Conservation (phyloP, 2,888 invertebrate species). For the Conomelus anceps region DNA sequence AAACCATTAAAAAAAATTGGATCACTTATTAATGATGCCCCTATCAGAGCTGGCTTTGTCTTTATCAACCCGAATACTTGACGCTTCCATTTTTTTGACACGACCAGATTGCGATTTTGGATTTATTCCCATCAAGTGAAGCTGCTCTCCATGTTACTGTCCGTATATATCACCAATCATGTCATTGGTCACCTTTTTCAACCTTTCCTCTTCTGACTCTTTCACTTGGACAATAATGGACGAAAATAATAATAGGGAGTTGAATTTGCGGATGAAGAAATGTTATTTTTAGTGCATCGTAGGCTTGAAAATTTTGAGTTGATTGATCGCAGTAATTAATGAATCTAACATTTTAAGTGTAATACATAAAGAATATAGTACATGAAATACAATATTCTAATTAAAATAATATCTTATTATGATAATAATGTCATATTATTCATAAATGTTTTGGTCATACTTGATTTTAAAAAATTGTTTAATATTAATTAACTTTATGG, state of each 20-base stretch:
- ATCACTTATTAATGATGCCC: neutral
- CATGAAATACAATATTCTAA: too few relatives aligned
- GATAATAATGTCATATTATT: too few relatives aligned
- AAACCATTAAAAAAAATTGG: neutral
- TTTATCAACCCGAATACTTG: neutral
- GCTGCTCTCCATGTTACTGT: neutral
- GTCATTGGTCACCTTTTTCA: neutral
- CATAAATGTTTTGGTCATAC: too few relatives aligned
- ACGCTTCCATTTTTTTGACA: neutral
- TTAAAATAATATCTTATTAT: too few relatives aligned
- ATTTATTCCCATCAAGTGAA: neutral
- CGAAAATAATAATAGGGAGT: neutral
- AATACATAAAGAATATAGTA: too few relatives aligned
- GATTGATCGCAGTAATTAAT: too few relatives aligned
- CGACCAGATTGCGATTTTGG: neutral
- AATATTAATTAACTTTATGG: too few relatives aligned
- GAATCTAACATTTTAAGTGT: too few relatives aligned
- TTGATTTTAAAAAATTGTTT: too few relatives aligned
- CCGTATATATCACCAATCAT: neutral
- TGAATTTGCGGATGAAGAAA: neutral
- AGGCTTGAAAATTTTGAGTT: too few relatives aligned
- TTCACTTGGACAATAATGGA: too few relatives aligned
- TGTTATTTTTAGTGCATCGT: too few relatives aligned
- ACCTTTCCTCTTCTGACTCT: neutral
- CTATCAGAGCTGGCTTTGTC: neutral